Percentiles rank a stretch among this genome's conserved stretches.
Evolutionary conservation across 2,888 invertebrate genomes (phyloP).

Genomic region (Plagodis dolabraria): DNA sequence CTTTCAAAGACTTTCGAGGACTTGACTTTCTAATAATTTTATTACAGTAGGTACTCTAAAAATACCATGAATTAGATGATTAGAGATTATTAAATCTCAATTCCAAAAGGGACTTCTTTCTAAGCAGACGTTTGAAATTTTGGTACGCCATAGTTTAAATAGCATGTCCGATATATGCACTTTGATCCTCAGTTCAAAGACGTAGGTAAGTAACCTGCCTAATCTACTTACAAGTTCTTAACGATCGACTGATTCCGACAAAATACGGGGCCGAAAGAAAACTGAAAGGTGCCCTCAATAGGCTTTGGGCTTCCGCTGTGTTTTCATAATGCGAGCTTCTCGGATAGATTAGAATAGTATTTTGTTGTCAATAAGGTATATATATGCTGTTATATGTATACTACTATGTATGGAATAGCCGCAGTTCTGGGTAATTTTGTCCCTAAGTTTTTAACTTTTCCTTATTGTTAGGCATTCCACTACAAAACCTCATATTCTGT

Average conservation of each 20-base stretch:
- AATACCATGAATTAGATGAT: too few species aligned
- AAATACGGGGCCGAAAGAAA: conserved; percentile 18
- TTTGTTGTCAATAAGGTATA: too few species aligned
- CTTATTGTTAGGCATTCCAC: too few species aligned
- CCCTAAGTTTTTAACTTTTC: too few species aligned
- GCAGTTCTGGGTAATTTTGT: too few species aligned
- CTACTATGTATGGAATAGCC: too few species aligned
- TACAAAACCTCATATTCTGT: too few species aligned
- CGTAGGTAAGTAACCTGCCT: conserved; percentile 30
- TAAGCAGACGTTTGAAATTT: conserved; percentile 15
- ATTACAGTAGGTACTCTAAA: too few species aligned
- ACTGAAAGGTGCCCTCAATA: conserved; percentile 19
- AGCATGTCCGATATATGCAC: conserved; percentile 26
- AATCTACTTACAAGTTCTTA: conserved; percentile 44
- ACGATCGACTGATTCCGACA: conserved; percentile 40
- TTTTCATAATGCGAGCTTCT: conserved; percentile 17
- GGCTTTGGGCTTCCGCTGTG: conserved; percentile 8
- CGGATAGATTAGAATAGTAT: not conserved
- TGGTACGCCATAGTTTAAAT: conserved; percentile 22
- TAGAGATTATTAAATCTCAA: too few species aligned
- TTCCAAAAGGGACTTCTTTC: conserved; percentile 1
- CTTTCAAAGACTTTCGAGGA: too few species aligned
- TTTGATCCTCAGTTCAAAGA: conserved; percentile 49
- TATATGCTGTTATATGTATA: too few species aligned
- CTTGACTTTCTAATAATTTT: too few species aligned